phyloP scores from a whole-genome alignment of 2,797 vertebrate species.

The Hypotaenidia philippensis region DNA sequence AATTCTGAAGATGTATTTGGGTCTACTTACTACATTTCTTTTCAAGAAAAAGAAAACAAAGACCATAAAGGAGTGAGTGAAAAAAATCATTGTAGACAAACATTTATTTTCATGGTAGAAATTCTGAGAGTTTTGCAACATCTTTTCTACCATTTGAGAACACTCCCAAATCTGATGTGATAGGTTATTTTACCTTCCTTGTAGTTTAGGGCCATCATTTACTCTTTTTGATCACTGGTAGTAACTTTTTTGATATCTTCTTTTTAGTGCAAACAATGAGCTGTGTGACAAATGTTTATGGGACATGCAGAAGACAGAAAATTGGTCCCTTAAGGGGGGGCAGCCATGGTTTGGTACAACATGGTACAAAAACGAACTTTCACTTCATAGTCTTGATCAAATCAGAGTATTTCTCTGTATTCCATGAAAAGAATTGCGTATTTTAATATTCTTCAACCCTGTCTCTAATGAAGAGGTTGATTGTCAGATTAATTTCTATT shows the following conservation, averaged over 20 bases:
- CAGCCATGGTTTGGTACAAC: background rate
- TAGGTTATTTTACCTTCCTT: background rate
- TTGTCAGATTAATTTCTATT: background rate
- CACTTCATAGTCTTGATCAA: background rate
- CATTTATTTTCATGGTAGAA: background rate
- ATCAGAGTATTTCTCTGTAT: background rate
- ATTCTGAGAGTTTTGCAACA: background rate
- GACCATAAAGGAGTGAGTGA: background rate
- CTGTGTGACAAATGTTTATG: background rate
- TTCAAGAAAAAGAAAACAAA: background rate
- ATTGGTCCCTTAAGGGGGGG: background rate
- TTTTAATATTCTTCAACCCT: background rate
- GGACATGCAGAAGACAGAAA: background rate
- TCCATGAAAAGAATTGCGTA: background rate
- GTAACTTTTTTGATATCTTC: background rate
- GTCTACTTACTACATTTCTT: background rate
- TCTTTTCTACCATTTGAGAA: background rate
- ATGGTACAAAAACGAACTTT: background rate
- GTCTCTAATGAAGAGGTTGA: background rate
- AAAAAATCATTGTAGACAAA: background rate
- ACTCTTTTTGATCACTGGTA: background rate
- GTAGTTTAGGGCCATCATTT: background rate
- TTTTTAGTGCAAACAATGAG: background rate
- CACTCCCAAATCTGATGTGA: background rate
- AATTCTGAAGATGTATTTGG: background rate